phyloP scores from a whole-genome alignment of 2,113 vertebrate genomes.

The Callionymus lyra region DNA sequence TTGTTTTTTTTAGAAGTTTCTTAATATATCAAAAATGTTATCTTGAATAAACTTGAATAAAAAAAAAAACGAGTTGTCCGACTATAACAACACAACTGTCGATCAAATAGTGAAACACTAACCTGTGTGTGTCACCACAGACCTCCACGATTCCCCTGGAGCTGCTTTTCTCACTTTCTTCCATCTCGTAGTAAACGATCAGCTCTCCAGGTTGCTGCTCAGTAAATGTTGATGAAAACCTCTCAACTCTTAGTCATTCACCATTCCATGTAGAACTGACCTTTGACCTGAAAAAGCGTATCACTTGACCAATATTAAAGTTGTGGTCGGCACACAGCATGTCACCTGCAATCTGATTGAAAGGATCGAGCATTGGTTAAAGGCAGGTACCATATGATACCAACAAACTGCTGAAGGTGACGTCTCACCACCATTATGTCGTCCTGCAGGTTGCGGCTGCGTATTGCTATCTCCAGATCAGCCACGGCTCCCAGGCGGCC shows the following conservation, averaged over 20 bases:
- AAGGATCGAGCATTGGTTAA: slow-evolving; percentile 1
- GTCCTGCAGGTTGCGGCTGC: slow-evolving; percentile 64
- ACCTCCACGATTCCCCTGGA: slow-evolving; percentile 75
- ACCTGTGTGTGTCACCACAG: slow-evolving; percentile 69
- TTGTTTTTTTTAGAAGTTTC: too few species aligned
- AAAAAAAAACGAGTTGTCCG: too few species aligned
- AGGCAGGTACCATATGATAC: not conserved
- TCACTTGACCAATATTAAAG: slow-evolving; percentile 73
- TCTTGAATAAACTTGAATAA: too few species aligned
- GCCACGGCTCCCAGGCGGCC: slow-evolving; percentile 68
- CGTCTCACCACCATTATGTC: slow-evolving; percentile 71
- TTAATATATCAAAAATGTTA: too few species aligned
- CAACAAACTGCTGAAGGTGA: not conserved
- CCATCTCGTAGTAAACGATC: slow-evolving; percentile 74
- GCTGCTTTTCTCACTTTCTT: slow-evolving; percentile 64
- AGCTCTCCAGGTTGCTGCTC: slow-evolving; percentile 66
- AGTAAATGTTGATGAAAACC: slow-evolving; percentile 5
- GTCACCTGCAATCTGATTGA: slow-evolving; percentile 69
- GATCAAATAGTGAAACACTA: slow-evolving; percentile 2
- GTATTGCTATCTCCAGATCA: slow-evolving; percentile 68
- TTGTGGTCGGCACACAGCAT: slow-evolving; percentile 78
- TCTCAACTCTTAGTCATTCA: not conserved
- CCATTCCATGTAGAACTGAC: slow-evolving; percentile 34
- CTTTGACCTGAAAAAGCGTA: slow-evolving; percentile 74
- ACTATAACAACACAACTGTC: too few species aligned